Conservation (phyloP, 1,140 invertebrate species). For the Drosophila pandora region DNA sequence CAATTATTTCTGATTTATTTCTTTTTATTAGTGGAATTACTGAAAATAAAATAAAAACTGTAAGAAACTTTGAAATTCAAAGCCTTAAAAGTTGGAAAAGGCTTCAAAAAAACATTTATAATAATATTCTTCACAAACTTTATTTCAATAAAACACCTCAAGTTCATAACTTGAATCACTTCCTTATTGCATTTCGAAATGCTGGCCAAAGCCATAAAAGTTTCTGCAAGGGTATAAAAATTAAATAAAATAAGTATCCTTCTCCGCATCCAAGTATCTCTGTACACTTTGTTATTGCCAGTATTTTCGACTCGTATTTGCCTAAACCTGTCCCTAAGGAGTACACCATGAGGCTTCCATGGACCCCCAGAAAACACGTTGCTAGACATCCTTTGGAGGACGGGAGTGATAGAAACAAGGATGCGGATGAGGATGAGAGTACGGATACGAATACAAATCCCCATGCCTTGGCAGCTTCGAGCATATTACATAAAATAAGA, state of each 20-base stretch:
- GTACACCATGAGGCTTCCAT: constrained; percentile 33
- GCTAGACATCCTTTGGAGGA: constrained; percentile 54
- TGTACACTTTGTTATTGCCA: constrained; percentile 52
- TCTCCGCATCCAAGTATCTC: constrained; percentile 13
- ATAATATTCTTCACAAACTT: neutral
- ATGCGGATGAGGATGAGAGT: no score
- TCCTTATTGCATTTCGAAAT: constrained; percentile 1
- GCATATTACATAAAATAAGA: constrained; percentile 77
- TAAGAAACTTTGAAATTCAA: no score
- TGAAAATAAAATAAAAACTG: no score
- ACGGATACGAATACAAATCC: constrained; percentile 3
- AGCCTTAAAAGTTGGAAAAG: no score
- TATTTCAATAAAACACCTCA: neutral
- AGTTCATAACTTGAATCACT: neutral
- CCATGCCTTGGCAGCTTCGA: constrained; percentile 58
- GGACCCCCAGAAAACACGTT: constrained; percentile 45
- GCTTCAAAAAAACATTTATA: neutral
- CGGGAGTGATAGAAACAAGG: neutral
- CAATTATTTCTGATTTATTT: no score
- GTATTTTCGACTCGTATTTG: constrained; percentile 59
- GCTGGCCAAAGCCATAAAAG: constrained; percentile 6
- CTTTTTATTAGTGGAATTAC: no score
- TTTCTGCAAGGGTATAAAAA: constrained; percentile 32
- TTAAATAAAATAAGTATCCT: constrained; percentile 48
- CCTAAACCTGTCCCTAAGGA: constrained; percentile 77